Evolutionary conservation across 2,797 vertebrate species (phyloP), one percentile per base, ranked within the genome.

Genomic region (Rachycentron canadum): DNA sequence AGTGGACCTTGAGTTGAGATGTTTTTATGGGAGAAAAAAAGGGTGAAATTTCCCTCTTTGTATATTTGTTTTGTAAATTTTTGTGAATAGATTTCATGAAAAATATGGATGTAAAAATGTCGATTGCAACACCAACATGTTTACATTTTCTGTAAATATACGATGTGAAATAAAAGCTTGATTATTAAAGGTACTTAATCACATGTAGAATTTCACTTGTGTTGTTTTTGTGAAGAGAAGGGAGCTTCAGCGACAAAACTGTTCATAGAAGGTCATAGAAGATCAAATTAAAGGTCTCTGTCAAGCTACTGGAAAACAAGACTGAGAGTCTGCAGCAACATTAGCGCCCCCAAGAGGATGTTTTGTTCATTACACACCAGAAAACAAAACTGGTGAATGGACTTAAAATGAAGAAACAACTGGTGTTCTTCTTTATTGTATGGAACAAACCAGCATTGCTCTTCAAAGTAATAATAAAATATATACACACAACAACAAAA

Each of bases 291-390:
- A 2, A 23, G 10, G 25, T 6, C 45, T 52, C 43, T 56, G 4
- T 23, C 10, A 45, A 6, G 19, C 28, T 66, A 14, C 16, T 34
- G 14, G 7, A 8, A 26, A 50, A 25, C 25, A 16, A 55, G 52
- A 30, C 3, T 53, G 1, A 19, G 19, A 21, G 28, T 32, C 28
- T 19, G 28, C 8, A 70, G 38, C 12, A 7, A 43, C 28, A 0
- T 19, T 0, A 69, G 62, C n/a, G 0, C 0, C 52, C 30, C 45
- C 43, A 40, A 58, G 47, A 68, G 21, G 28, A 19, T 59, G 28
- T 14, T 14, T 19, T 9, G 11, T 21, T 63, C 2, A 70, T n/a
- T 73, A 69, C 64, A 79, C 13, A 40, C 13, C 36, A 65, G 30
- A 19, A 53, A 50, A 30, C 17, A 7, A 50, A 32, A 55, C 10